Conservation (phyloP, 2,113 vertebrate genomes). For the Mesitornis unicolor region DNA sequence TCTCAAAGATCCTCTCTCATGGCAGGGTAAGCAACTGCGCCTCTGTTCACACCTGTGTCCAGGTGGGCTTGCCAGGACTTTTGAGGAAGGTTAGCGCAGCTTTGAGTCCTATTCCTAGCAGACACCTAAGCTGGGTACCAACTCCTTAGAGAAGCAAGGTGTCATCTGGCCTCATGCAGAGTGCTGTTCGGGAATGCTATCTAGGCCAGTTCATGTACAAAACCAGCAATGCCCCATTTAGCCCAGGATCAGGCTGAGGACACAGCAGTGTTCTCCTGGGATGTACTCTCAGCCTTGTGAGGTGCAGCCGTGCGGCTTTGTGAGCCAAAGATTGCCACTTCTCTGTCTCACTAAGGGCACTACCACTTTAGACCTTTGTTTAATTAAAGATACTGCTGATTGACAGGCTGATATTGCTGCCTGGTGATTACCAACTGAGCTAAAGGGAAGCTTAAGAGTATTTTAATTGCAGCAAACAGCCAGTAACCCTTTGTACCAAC, state of each 20-base stretch:
- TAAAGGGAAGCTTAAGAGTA: neutral
- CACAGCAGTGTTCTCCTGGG: neutral
- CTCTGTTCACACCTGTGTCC: neutral
- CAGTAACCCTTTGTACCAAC: neutral
- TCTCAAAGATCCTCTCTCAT: rapidly evolving
- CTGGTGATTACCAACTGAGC: neutral
- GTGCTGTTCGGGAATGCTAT: neutral
- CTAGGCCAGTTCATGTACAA: neutral
- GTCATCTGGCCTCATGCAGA: rapidly evolving
- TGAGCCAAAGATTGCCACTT: neutral
- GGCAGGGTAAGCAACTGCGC: neutral
- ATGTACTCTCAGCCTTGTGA: neutral
- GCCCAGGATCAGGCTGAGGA: neutral
- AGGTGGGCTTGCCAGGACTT: neutral
- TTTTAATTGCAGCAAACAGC: neutral
- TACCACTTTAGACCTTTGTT: neutral
- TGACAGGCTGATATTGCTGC: neutral
- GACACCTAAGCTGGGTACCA: rapidly evolving
- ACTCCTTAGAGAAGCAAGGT: rapidly evolving
- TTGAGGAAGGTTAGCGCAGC: neutral
- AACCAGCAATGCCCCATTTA: neutral
- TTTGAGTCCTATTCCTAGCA: neutral
- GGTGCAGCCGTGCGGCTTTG: rapidly evolving
- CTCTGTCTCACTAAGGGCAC: neutral
- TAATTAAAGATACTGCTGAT: neutral